These are phyloP conservation scores for Anthopleura sola DNA, from an alignment of 64 coral and sea anemone species.

Conservation along the genomic window DNA sequence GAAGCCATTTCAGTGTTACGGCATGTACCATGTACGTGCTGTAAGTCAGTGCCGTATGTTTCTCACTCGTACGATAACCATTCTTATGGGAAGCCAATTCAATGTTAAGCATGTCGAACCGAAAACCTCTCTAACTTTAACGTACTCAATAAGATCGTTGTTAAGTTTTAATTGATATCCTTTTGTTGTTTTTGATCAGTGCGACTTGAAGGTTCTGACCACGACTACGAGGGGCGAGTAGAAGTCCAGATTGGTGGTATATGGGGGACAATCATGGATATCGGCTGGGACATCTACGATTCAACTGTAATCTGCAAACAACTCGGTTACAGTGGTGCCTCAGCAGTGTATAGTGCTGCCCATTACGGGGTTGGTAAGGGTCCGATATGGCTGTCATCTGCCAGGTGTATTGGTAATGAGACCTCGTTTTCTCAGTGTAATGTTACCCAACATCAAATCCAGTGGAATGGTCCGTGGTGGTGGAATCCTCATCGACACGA, in stretches of 20 bases:
- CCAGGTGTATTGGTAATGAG: conserved; percentile 9
- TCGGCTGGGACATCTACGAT: conserved; percentile 60
- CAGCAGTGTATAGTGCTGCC: conserved; percentile 13
- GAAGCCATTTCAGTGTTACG: too few relatives aligned
- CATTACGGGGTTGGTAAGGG: neutral
- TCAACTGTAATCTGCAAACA: conserved; percentile 55
- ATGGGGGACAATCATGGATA: conserved; percentile 49
- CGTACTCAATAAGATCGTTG: too few relatives aligned
- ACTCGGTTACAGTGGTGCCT: conserved; percentile 20
- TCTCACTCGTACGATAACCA: too few relatives aligned
- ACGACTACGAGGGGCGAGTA: conserved; percentile 29
- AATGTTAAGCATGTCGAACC: too few relatives aligned
- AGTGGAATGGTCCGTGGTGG: conserved; percentile 5
- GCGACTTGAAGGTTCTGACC: conserved; percentile 4
- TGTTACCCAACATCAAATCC: conserved; percentile 19
- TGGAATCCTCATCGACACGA: neutral
- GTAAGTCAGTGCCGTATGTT: too few relatives aligned
- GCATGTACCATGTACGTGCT: too few relatives aligned
- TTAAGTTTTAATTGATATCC: neutral
- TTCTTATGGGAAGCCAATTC: too few relatives aligned
- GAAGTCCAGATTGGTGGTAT: conserved; percentile 51
- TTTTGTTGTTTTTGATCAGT: neutral
- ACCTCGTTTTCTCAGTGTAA: conserved; percentile 12
- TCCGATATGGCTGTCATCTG: conserved; percentile 1
- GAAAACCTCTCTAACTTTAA: too few relatives aligned